Evolutionary conservation across 2,888 invertebrate genomes (phyloP), one percentile per base, ranked within the genome.

Genomic region (Platynereis dumerilii): DNA sequence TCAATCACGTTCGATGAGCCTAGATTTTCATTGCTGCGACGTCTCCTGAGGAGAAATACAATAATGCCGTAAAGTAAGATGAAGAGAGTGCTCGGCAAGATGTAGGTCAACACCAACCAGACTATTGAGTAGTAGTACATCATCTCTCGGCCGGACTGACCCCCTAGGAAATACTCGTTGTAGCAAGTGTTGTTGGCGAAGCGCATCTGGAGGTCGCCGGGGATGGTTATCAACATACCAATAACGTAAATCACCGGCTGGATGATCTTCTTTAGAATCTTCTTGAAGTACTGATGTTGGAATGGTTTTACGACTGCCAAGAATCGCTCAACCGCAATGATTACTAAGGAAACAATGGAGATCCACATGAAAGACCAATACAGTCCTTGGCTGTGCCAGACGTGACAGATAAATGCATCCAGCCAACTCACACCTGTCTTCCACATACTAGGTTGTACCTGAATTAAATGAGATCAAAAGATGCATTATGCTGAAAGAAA

Each of bases 251-350:
- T 48, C 5, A 48, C 48, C 5, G 22, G 20, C n/a, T 20, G 22
- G 22, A 48, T 22, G 7, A 20, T n/a, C 48, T 10, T 20, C 22
- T 20, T 22, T 12, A n/a, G 48, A 7, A 48, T 48, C 17, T 48
- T 48, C 20, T n/a, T 48, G 48, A 48, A 48, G 22, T n/a, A 20
- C 22, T 48, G 48, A 22, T 48, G 48, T 7, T n/a, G n/a, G 48
- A 48, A 48, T 10, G 48, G 48, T n/a, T 48, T 48, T 10, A 20
- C 7, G 3, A 48, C 22, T n/a, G 48, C 48, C 48, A 48, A 22
- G 17, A 48, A 48, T 7, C 48, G 48, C 48, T 48, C 48, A n/a
- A 48, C 48, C 17, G 48, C n/a, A 12, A 48, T 48, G 3, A 22
- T n/a, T 22, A 48, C 48, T 22, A 48, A 22, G 48, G n/a, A 20